phyloP scores from a whole-genome alignment of 2,113 vertebrate species.

The Romanogobio albipinnatus region DNA sequence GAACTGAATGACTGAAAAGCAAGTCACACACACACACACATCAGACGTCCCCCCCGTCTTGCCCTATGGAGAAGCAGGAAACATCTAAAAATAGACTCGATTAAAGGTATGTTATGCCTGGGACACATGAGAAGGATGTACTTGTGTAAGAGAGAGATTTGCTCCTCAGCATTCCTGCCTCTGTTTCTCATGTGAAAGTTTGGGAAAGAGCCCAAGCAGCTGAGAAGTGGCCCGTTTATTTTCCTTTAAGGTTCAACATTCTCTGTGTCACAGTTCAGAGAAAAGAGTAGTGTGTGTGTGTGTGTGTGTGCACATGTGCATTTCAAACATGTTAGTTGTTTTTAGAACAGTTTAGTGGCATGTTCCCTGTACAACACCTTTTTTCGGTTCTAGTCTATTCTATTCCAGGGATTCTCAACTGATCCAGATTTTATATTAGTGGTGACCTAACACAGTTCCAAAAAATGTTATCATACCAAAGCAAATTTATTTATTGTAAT shows the following conservation, averaged over 20 bases:
- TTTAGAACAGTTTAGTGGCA: not conserved
- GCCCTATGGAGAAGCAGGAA: constrained; percentile 77
- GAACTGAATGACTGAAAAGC: constrained; percentile 26
- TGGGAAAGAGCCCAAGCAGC: constrained; percentile 80
- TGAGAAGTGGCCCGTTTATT: constrained; percentile 71
- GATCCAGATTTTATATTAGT: not conserved
- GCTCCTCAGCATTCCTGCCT: constrained; percentile 69
- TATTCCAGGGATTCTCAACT: not conserved
- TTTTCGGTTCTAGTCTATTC: not conserved
- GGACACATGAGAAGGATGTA: constrained; percentile 93
- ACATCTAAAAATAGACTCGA: constrained; percentile 91
- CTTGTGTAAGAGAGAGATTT: constrained; percentile 84
- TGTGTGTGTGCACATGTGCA: not conserved
- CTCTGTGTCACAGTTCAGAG: constrained; percentile 58
- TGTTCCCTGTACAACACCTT: not conserved
- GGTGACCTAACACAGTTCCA: not conserved
- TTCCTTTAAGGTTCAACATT: constrained; percentile 67
- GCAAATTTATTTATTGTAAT: not conserved
- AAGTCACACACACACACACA: constrained; percentile 34
- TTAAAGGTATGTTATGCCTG: constrained; percentile 94
- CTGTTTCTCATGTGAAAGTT: constrained; percentile 92
- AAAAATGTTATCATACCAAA: not conserved
- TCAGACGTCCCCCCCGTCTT: constrained; percentile 9
- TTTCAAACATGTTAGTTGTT: constrained; percentile 8
- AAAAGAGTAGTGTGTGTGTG: constrained; percentile 30